Evolutionary conservation across 2,797 vertebrate species (phyloP).

Genomic region (Tokudaia muenninki): DNA sequence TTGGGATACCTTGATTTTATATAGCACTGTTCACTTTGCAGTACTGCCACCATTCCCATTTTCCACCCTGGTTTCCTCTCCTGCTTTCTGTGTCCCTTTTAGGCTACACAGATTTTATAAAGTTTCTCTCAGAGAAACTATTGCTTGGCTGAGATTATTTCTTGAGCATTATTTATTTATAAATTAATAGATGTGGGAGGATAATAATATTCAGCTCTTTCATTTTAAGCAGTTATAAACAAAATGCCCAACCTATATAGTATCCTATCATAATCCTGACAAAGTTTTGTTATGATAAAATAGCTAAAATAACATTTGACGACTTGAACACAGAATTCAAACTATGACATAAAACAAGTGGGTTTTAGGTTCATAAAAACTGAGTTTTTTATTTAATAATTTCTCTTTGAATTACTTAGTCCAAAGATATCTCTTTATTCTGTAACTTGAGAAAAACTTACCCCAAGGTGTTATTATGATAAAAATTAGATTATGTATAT

Average conservation of each 20-base stretch:
- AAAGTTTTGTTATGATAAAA: neutral
- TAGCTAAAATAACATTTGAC: constrained; percentile 29
- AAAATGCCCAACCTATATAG: constrained; percentile 2
- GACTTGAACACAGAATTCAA: constrained; percentile 28
- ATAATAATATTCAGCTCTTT: constrained; percentile 33
- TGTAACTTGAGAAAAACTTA: neutral
- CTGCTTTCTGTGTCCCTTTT: neutral
- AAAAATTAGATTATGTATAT: neutral
- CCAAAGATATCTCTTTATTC: neutral
- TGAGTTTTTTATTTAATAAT: neutral
- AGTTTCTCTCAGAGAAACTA: neutral
- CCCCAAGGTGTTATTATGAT: neutral
- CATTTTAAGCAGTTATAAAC: constrained; percentile 15
- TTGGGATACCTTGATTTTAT: constrained; percentile 56
- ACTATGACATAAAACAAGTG: constrained; percentile 1
- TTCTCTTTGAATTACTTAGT: constrained; percentile 28
- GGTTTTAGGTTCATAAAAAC: neutral
- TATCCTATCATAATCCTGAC: neutral
- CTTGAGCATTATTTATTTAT: constrained; percentile 31
- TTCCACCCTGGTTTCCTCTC: neutral
- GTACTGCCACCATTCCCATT: neutral
- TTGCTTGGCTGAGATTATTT: constrained; percentile 19
- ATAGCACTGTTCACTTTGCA: neutral
- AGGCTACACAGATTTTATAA: neutral
- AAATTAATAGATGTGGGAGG: neutral